Percentiles rank a stretch among this genome's conserved stretches.
These are phyloP conservation scores for Hyperoplus immaculatus DNA, from an alignment of 2,797 vertebrate genomes.

Conservation along the genomic window DNA sequence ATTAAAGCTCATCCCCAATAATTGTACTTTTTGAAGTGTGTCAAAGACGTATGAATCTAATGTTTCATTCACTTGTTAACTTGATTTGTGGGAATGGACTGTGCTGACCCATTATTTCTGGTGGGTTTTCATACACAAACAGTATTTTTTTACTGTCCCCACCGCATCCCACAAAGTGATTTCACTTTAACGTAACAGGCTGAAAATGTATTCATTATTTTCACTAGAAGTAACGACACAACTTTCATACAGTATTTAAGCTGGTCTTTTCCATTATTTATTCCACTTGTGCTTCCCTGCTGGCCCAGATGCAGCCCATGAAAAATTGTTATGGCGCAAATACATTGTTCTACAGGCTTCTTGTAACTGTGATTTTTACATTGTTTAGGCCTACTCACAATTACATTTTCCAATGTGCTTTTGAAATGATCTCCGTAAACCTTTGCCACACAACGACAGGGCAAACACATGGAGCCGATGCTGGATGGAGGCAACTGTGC, in stretches of 20 bases:
- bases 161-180: neutral
- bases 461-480: neutral
- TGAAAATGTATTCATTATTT: neutral
- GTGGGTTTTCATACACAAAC: neutral
- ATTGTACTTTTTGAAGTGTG: conserved; percentile 2
- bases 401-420: neutral
- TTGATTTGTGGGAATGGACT: conserved; percentile 5
- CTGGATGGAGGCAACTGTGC: conserved; percentile 6
- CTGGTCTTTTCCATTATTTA: neutral
- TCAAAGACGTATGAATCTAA: neutral
- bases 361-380: neutral
- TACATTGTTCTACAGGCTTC: neutral
- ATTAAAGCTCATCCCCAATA: conserved; percentile 22
- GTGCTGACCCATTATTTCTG: conserved; percentile 1
- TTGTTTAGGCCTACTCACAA: neutral
- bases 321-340: neutral
- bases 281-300: conserved; percentile 18
- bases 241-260: neutral
- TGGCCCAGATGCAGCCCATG: neutral
- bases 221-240: neutral
- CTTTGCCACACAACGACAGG: neutral
- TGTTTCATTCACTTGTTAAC: neutral
- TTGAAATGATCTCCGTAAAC: neutral
- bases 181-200: neutral
- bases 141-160: neutral